These are phyloP conservation scores for Onthophagus taurus DNA, from an alignment of 1,140 invertebrate species.

Conservation along the genomic window DNA sequence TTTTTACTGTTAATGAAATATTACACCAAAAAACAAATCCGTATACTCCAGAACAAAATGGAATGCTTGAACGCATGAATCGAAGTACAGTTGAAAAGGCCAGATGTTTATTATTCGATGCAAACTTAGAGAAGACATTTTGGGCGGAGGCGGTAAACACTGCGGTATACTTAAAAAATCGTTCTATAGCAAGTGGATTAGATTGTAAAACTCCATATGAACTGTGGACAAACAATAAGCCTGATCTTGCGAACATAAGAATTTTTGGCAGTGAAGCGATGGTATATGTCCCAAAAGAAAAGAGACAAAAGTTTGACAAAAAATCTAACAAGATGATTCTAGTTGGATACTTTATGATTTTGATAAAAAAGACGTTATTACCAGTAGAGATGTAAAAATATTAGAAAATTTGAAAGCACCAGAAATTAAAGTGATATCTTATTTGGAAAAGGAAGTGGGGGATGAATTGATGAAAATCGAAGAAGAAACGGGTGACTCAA, in stretches of 20 bases:
- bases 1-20: conserved; percentile 23
- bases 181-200: conserved; percentile 19
- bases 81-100: conserved; percentile 35
- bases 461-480: too few species aligned
- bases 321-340: conserved; percentile 16
- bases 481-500: too few species aligned
- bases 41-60: conserved; percentile 39
- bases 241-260: conserved; percentile 37
- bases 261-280: conserved; percentile 40
- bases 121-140: conserved; percentile 26
- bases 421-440: too few species aligned
- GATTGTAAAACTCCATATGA: conserved; percentile 20
- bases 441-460: too few species aligned
- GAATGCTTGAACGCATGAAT: conserved; percentile 36
- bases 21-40: conserved; percentile 21
- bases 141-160: conserved; percentile 39
- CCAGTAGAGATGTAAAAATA: conserved; percentile 6
- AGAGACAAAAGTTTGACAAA: conserved; percentile 2
- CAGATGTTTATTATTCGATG: conserved; percentile 33
- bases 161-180: conserved; percentile 40
- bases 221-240: conserved; percentile 34
- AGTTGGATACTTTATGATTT: neutral
- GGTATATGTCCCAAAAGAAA: conserved; percentile 24
- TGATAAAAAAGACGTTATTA: neutral
- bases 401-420: conserved; percentile 4